Base-by-base conservation (phyloP, 2,888 invertebrate genomes). In the Drosophila melanosoma region DNA sequence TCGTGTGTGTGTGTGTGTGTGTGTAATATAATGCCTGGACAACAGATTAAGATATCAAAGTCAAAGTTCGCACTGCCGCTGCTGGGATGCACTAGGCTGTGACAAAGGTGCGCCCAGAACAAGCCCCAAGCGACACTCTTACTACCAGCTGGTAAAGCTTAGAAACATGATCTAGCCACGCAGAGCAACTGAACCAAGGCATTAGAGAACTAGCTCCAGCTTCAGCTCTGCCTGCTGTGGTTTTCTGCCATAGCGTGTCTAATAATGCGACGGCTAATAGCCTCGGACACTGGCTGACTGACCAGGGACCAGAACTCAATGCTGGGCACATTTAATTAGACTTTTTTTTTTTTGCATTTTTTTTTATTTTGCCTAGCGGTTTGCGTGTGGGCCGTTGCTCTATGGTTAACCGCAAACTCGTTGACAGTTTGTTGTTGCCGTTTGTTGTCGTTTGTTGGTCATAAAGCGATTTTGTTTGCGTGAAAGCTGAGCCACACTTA, bases 401-500 rank as follows among this genome's bases (percentile, higher is more conserved):
- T 79, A 65, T 45, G 58, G 52, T 48, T 68, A 82, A 91, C 91
- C 91, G 84, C 91, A 91, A 90, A 82, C 90, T 83, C 81, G 91
- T 90, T 91, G 91, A 91, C 91, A 91, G 90, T 84, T 89, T 91
- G 91, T 79, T 72, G 70, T 56, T 70, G 65, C 26, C 26, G 71
- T 60, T 48, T 48, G 69, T 59, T 79, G 83, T 58, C 59, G 71
- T 80, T 76, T 68, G 71, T 67, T 67, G 74, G 79, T 73, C 87
- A 84, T 86, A 86, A 86, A 87, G 87, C 87, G 86, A 89, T 86
- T 89, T 89, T 87, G 89, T 87, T 89, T 87, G 89, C 85, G 89
- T 89, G 89, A 86, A 89, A 89, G 86, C 89, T 89, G 89, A 86
- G 87, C 86, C 87, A 89, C 89, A 82, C 87, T 86, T 86, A 86